These are phyloP conservation scores for Drosophila paulistorum DNA, from an alignment of 1,140 invertebrate genomes.

Conservation along the genomic window DNA sequence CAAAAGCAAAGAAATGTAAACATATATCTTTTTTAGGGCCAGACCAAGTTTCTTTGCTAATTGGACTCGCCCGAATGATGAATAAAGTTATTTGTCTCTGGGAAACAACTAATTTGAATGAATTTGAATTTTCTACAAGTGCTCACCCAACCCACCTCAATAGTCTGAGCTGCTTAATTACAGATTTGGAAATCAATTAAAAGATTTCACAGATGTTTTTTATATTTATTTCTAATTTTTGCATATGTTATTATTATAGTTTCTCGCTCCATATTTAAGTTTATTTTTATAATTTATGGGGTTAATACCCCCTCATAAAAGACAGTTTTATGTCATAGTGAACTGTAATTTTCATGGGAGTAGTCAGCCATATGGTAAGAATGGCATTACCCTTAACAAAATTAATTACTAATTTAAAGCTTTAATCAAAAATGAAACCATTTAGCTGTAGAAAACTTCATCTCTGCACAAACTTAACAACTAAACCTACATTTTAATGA, in stretches of 20 bases:
- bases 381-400: too few relatives aligned
- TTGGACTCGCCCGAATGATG: constrained; percentile 55
- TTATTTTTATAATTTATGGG: neutral
- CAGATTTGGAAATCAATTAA: constrained; percentile 42
- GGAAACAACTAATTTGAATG: constrained; percentile 63
- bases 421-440: too few relatives aligned
- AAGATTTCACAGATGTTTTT: constrained; percentile 5
- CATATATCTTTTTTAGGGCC: constrained; percentile 52
- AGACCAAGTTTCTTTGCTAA: constrained; percentile 56
- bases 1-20: neutral
- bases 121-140: constrained; percentile 63
- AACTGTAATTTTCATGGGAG: neutral
- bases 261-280: neutral
- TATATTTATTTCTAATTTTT: neutral
- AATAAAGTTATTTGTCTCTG: constrained; percentile 52
- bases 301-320: neutral
- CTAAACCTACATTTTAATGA: too few relatives aligned
- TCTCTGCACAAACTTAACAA: too few relatives aligned
- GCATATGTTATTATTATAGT: neutral
- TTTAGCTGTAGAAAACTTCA: too few relatives aligned
- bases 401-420: too few relatives aligned
- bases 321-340: neutral
- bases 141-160: constrained; percentile 17
- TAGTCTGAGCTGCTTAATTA: constrained; percentile 39
- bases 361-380: too few relatives aligned